These are phyloP conservation scores for Pycnonotus jocosus DNA, from an alignment of 2,113 vertebrate genomes.

Conservation along the genomic window DNA sequence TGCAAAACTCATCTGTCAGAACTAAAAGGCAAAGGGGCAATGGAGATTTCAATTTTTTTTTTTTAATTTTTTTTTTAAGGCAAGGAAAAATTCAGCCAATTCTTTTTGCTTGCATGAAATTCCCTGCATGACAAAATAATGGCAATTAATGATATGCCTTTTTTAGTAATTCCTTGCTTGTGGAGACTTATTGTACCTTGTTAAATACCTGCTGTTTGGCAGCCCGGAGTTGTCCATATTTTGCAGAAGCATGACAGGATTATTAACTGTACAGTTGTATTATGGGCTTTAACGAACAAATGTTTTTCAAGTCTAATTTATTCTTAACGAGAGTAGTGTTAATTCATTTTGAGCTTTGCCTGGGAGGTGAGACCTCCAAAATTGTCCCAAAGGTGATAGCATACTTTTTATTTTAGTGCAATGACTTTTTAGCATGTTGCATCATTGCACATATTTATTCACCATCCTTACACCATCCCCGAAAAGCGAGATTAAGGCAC, in stretches of 20 bases:
- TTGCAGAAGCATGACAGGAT: background rate
- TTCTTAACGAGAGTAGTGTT: background rate
- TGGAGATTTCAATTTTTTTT: background rate
- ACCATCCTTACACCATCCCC: background rate
- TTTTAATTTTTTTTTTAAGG: background rate
- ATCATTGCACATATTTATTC: background rate
- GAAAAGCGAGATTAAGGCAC: background rate
- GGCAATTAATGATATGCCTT: background rate
- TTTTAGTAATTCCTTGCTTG: background rate
- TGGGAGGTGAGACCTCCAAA: slow-evolving; percentile 12
- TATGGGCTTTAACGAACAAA: background rate
- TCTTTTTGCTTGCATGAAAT: background rate
- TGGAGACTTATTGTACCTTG: background rate
- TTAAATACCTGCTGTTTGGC: background rate
- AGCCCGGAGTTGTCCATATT: background rate
- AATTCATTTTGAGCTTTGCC: background rate
- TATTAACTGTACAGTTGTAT: background rate
- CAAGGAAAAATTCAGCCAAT: background rate
- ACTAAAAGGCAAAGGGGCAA: background rate
- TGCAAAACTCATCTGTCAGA: background rate
- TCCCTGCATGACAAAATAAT: background rate
- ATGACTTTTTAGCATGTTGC: background rate
- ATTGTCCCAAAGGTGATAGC: background rate
- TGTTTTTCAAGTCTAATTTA: slow-evolving; percentile 3
- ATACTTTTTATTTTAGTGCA: background rate